Evolutionary conservation across 2,888 invertebrate species (phyloP), one percentile per base, ranked within the genome.

Genomic region (Tinea semifulvella): DNA sequence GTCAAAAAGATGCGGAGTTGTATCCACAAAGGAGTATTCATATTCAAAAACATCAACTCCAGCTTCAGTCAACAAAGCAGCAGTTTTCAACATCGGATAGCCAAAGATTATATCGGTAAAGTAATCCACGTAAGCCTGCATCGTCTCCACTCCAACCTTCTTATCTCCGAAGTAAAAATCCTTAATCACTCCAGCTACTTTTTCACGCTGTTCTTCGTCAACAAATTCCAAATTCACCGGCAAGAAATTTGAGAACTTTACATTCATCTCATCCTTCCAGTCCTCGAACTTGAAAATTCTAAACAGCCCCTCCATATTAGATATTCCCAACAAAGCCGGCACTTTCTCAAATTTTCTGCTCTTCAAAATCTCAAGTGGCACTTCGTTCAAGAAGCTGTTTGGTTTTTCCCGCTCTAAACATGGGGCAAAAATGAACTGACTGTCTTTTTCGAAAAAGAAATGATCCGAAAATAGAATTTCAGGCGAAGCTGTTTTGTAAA

Each of bases 31-130:
- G 7, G 40, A 22, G 20, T 40, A 45, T 22, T 39, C 18, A 25
- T 45, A 45, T 10, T 18, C 17, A 27, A 19, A 45, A 4, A 45
- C 19, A 8, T n/a, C 18, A 16, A 17, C 40, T n/a, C 40, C 42
- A 19, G 45, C 25, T 35, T 40, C 35, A 10, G n/a, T 19, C n/a
- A 40, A 40, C 13, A 42, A 11, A 10, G 17, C 17, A 14, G 35
- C 25, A 16, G 28, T 40, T 18, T 22, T 40, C 10, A 40, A 10
- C 19, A 31, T 35, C 11, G 45, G 42, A 14, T 45, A 45, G 5
- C n/a, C 18, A 31, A 45, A 45, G 7, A 45, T 13, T 6, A 39
- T 18, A 83, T 84, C 64, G 20, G 54, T 54, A 47, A 51, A 49
- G 27, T 40, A 31, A 35, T 45, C 14, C n/a, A 49, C 40, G 16